phyloP scores from a whole-genome alignment of 2,113 vertebrate species.

The Archilochus colubris region DNA sequence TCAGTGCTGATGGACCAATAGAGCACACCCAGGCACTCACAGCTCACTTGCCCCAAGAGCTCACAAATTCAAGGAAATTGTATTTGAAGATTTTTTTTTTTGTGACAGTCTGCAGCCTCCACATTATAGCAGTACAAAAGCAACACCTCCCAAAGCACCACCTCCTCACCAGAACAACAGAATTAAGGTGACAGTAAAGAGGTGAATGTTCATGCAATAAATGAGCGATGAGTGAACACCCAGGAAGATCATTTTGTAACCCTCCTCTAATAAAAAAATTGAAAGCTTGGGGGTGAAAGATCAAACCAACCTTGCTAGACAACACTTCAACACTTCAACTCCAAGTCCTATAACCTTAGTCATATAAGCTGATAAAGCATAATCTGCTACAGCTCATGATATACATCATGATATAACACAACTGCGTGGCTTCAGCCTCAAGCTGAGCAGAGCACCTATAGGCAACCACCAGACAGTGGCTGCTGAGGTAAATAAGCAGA shows the following conservation, averaged over 20 bases:
- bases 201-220: neutral
- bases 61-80: neutral
- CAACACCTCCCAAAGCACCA: neutral
- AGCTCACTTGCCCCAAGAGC: neutral
- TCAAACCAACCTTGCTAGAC: neutral
- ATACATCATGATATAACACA: rapidly evolving
- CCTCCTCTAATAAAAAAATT: neutral
- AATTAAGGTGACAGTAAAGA: neutral
- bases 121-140: neutral
- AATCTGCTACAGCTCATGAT: neutral
- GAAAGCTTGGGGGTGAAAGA: neutral
- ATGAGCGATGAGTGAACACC: neutral
- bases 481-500: neutral
- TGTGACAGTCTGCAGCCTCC: neutral
- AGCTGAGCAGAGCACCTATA: neutral
- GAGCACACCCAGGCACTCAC: neutral
- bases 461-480: neutral
- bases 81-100: neutral
- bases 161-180: neutral
- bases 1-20: neutral
- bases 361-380: neutral
- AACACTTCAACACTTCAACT: neutral
- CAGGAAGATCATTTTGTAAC: neutral
- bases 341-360: neutral
- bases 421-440: neutral